A percentile compares a stretch with the other conserved stretches of the same genome.
phyloP scores from a whole-genome alignment of 1,140 invertebrate species.

The Orchestia grillus region DNA sequence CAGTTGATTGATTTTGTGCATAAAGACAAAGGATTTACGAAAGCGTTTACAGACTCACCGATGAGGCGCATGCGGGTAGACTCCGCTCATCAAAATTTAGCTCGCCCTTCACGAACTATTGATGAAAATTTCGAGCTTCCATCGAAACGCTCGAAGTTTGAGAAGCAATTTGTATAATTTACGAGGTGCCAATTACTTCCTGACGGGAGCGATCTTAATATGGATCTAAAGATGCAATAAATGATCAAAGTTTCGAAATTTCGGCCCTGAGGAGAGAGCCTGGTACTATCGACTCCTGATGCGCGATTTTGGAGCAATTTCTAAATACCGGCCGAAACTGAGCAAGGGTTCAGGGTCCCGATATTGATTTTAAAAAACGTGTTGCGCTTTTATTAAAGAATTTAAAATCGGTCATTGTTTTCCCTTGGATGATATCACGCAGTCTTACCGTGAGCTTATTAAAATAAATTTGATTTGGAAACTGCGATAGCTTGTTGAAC shows the following conservation, averaged over 20 bases:
- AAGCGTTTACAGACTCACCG: neutral
- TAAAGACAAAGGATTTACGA: too few species aligned
- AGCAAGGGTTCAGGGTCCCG: neutral
- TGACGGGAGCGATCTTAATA: slow-evolving; percentile 40
- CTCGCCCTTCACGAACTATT: neutral
- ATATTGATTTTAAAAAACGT: neutral
- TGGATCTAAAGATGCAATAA: slow-evolving; percentile 51
- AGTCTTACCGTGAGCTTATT: neutral
- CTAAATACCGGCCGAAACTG: neutral
- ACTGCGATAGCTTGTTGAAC: neutral
- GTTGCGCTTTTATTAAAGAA: neutral
- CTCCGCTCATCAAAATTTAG: neutral
- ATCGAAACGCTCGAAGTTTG: slow-evolving; percentile 1
- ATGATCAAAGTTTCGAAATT: slow-evolving; percentile 33
- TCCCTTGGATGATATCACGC: neutral
- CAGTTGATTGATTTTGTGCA: neutral
- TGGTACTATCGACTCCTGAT: neutral
- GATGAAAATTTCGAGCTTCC: neutral
- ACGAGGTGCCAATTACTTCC: slow-evolving; percentile 49
- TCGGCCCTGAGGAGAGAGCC: neutral
- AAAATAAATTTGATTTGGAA: neutral
- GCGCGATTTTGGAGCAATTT: neutral
- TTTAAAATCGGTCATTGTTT: neutral
- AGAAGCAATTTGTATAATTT: slow-evolving; percentile 50
- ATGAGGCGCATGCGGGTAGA: neutral